phyloP scores from a whole-genome alignment of 2,888 invertebrate genomes.

The Parnassius mnemosyne region DNA sequence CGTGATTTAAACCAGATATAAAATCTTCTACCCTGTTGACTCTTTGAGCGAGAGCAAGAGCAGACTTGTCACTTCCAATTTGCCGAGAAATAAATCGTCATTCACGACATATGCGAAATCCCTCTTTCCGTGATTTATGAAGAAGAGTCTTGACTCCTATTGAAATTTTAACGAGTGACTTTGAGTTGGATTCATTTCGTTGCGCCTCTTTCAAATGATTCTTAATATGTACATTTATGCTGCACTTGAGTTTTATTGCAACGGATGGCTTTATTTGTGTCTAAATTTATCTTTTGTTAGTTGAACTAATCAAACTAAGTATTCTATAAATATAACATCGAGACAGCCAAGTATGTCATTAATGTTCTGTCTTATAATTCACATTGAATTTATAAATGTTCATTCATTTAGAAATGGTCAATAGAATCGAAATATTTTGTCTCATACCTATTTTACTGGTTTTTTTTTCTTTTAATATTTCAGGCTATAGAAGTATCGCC shows the following conservation, averaged over 20 bases:
- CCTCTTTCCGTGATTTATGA: constrained; percentile 43
- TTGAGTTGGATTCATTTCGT: constrained; percentile 6
- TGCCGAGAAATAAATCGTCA: constrained; percentile 51
- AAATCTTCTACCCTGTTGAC: constrained; percentile 43
- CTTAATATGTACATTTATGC: constrained; percentile 9
- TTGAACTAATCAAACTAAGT: constrained; percentile 45
- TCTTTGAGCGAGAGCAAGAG: constrained; percentile 51
- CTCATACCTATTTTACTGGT: not conserved
- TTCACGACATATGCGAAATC: constrained; percentile 44
- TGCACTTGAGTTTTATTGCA: constrained; percentile 41
- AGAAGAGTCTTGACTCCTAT: constrained; percentile 36
- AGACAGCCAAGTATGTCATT: constrained; percentile 61
- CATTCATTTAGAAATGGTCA: not conserved
- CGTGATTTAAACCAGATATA: constrained; percentile 37
- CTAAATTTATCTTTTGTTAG: constrained; percentile 44
- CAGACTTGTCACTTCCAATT: constrained; percentile 56
- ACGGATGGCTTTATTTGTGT: constrained; percentile 53
- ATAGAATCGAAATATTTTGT: no score
- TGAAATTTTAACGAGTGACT: constrained; percentile 37
- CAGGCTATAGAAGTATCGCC: not conserved
- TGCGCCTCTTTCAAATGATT: constrained; percentile 15
- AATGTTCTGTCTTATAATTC: constrained; percentile 41
- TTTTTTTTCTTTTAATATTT: not conserved
- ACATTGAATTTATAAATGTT: constrained; percentile 4
- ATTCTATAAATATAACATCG: constrained; percentile 51